Evolutionary conservation across 1,140 invertebrate genomes (phyloP), one percentile per base, ranked within the genome.

Genomic region (Scaptomyza graminum): DNA sequence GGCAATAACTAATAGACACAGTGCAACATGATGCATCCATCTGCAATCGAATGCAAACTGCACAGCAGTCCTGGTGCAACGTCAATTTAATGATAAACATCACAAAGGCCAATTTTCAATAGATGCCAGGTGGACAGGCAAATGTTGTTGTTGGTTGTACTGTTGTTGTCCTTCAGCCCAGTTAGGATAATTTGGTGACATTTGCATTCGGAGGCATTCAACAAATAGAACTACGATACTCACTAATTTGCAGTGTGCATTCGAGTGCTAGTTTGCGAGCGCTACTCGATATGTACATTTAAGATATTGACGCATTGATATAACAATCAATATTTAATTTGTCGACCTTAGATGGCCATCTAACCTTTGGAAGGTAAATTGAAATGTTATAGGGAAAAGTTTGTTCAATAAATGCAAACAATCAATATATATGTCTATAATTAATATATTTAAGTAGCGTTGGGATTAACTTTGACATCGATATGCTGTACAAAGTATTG

Each of bases 291-390:
- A 85, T 85, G 82, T 55, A 85, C 81, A 85, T 85, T 85, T 75
- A 46, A 74, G 78, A 79, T 76, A 87, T 82, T 82, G 82, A 76
- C 69, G 75, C 82, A 85, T 69, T 87, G 82, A 87, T 82, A 81
- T 73, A 56, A 74, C 82, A 87, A 82, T 87, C 82, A 87, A 87
- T 87, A 82, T 87, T 87, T 87, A 87, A 87, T 82, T 84, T 69
- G 67, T 57, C 56, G 18, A 12, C 67, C 71, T 61, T 46, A 28
- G 60, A 44, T 41, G 34, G 11, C 37, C 28, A 46, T 41, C 43
- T 15, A 37, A n/a, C 28, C 49, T 54, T 22, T 22, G 18, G 18
- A 22, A 22, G 18, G 18, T 22, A 22, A 22, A 22, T 22, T 22
- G 0, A 22, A 22, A 22, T 22, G 18, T 0, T 22, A 22, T 22